A percentile compares a stretch with the other conserved stretches of the same genome.
Conservation (phyloP, 2,113 vertebrate genomes). For the Gambusia affinis region DNA sequence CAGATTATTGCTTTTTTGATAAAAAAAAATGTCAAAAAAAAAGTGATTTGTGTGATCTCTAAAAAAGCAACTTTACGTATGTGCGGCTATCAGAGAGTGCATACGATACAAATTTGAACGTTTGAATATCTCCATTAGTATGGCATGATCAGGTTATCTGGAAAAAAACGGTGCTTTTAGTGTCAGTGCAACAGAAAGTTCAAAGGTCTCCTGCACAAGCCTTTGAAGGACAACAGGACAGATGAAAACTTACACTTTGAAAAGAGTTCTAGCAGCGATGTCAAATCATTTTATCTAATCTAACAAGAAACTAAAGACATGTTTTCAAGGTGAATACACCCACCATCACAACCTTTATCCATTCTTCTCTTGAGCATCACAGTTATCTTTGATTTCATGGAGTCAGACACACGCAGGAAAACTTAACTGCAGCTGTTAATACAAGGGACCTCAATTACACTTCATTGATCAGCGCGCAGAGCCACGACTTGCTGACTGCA, state of each 20-base stretch:
- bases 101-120: background rate
- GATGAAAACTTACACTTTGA: background rate
- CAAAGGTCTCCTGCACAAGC: background rate
- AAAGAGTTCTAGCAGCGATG: background rate
- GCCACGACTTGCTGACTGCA: slow-evolving; percentile 13
- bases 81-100: background rate
- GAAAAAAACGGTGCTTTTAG: slow-evolving; percentile 18
- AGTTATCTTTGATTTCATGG: slow-evolving; percentile 18
- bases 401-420: slow-evolving; percentile 22
- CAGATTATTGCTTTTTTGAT: background rate
- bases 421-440: slow-evolving; percentile 29
- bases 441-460: slow-evolving; percentile 44
- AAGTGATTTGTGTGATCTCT: background rate
- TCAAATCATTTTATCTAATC: background rate
- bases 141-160: slow-evolving; percentile 3
- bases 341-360: slow-evolving; percentile 13
- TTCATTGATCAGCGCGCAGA: slow-evolving; percentile 55
- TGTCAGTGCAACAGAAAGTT: background rate
- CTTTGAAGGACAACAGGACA: background rate
- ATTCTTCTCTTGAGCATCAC: background rate
- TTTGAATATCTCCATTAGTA: slow-evolving; percentile 19
- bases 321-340: slow-evolving; percentile 15
- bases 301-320: background rate
- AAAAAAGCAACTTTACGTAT: background rate
- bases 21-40: background rate